phyloP scores from a whole-genome alignment of 2,888 invertebrate genomes.

The Agriopis marginaria region DNA sequence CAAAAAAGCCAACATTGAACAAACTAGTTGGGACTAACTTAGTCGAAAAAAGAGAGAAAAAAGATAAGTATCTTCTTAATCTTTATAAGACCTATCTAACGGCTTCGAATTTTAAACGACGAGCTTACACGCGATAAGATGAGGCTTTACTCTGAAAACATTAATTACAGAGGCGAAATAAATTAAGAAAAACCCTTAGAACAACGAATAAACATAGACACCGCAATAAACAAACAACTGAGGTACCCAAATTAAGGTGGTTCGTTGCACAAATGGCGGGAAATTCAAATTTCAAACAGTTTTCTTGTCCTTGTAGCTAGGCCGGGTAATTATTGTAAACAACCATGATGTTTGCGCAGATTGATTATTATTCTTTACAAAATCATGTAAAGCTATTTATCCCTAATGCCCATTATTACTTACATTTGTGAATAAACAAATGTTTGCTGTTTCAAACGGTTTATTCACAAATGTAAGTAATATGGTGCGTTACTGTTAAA shows the following conservation, averaged over 20 bases:
- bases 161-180: conserved; percentile 12
- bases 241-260: background rate
- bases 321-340: too few relatives aligned
- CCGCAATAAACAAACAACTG: background rate
- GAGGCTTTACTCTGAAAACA: background rate
- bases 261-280: too few relatives aligned
- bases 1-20: background rate
- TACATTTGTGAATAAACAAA: too few relatives aligned
- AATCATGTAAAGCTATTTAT: too few relatives aligned
- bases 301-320: too few relatives aligned
- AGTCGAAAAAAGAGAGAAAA: background rate
- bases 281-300: too few relatives aligned
- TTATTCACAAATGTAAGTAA: too few relatives aligned
- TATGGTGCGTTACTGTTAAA: too few relatives aligned
- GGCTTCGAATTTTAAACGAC: background rate
- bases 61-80: background rate
- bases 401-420: too few relatives aligned
- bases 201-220: background rate
- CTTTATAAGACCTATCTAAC: background rate
- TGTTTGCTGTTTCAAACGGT: too few relatives aligned
- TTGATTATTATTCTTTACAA: too few relatives aligned
- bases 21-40: background rate
- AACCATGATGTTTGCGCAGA: too few relatives aligned
- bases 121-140: conserved; percentile 5
- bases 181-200: background rate